Evolutionary conservation across 2,888 invertebrate species (phyloP), one percentile per base, ranked within the genome.

Genomic region (Rhodophaea formosa): DNA sequence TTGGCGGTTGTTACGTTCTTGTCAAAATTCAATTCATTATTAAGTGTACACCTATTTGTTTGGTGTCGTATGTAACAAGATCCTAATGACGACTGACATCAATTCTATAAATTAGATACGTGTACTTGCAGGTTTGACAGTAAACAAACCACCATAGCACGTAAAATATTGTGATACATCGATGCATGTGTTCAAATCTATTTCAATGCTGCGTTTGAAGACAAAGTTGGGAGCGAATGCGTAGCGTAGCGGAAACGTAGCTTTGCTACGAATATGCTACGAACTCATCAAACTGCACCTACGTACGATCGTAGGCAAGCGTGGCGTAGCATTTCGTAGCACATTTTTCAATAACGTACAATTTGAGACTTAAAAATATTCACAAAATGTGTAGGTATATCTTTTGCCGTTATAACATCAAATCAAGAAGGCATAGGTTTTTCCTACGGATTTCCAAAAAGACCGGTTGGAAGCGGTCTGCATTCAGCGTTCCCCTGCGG

Each of bases 41-140:
- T 87, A 86, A 87, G 86, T 86, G 84, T 83, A 82, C 86, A 86
- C 84, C 88, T 90, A 90, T 90, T 89, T 88, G 88, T 90, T 87
- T 84, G 78, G 84, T 85, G 88, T 86, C 84, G 81, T 80, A 81
- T 86, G 89, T 88, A 85, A 90, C 86, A 77, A 75, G 82, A 87
- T 79, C 77, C 83, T 88, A 87, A 90, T 88, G 86, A 86, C 80
- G 74, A 84, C 80, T 84, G 88, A 82, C 88, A 81, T 82, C 79
- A 80, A 86, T 82, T 82, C 85, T 86, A 86, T 82, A 78, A 74
- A 80, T 81, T 75, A 69, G 65, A 70, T 72, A 68, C 63, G 62
- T 59, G 59, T 62, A 42, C 46, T 59, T 15, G 43, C 35, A 17
- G 45, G 58, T 39, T 60, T 63, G 63, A 54, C 56, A 56, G 46